Conservation (phyloP, 2,113 vertebrate species). For the Leucosticte australis region DNA sequence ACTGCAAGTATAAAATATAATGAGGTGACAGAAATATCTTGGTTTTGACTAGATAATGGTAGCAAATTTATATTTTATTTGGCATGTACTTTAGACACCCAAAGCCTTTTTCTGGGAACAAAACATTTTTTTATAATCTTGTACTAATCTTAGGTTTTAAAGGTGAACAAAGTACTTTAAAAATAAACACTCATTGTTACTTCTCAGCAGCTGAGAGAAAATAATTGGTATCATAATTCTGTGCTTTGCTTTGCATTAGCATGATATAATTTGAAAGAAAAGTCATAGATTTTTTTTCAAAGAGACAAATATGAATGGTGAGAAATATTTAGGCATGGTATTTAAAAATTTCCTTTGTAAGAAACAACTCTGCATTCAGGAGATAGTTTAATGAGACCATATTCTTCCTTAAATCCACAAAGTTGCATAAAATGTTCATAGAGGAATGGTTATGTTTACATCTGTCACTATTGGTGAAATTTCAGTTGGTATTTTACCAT, state of each 20-base stretch:
- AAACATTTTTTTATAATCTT: not conserved
- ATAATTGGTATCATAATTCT: not conserved
- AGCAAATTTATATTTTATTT: not conserved
- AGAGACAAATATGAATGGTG: not conserved
- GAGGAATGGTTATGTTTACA: not conserved
- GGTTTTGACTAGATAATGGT: conserved; percentile 17
- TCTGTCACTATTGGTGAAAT: not conserved
- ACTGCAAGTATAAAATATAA: not conserved
- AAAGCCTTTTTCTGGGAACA: not conserved
- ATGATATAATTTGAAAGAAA: not conserved
- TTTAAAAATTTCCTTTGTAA: not conserved
- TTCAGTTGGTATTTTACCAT: not conserved
- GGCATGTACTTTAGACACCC: not conserved
- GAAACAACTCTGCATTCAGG: not conserved
- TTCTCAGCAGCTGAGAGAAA: not conserved
- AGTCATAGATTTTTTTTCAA: not conserved
- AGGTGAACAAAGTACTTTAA: not conserved
- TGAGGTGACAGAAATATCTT: conserved; percentile 2
- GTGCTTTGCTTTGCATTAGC: not conserved
- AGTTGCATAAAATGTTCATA: not conserved
- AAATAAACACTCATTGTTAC: conserved; percentile 10
- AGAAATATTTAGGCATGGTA: not conserved
- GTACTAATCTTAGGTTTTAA: conserved; percentile 1
- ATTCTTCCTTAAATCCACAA: not conserved
- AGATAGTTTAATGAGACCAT: not conserved